Base-by-base conservation (phyloP, 2,113 vertebrate species). In the Paedocypris sp. region DNA sequence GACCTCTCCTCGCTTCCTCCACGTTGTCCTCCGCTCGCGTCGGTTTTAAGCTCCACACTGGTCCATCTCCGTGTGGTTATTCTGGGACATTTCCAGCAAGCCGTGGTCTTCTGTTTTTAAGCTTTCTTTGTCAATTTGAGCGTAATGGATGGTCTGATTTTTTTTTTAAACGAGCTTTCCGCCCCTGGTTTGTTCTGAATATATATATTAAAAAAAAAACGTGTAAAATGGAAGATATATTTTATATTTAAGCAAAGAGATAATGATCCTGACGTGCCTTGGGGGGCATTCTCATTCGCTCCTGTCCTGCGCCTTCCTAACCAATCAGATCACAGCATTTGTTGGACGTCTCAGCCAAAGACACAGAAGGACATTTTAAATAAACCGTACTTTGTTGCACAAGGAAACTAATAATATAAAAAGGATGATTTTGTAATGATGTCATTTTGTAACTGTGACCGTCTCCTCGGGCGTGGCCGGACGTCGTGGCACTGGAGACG, bases 1-100 rank as follows among this genome's bases (percentile, higher is more conserved):
- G 1, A 66, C 75, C 60, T 70, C 68, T 60, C 53, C 8, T 57
- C 47, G 1, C n/a, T 60, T 68, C 50, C 26, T 26, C 6, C 38
- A 36, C 43, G 16, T 59, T 33, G 9, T 18, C n/a, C 5, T 46
- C n/a, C 6, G 5, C 29, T 52, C 2, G 7, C 56, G 11, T n/a
- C 12, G 35, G n/a, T 10, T 12, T 51, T 46, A 4, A 18, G 41
- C 23, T 49, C 35, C 18, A 15, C 35, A 62, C 19, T 10, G n/a
- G 8, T 39, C 16, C 9, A 41, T 26, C 19, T n/a, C n/a, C n/a
- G 53, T 43, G 11, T 66, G 22, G 39, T 9, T 10, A 32, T 59
- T 52, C 13, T 28, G 57, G 56, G 43, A 47, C 25, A 35, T 18
- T 35, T 62, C 35, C 43, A 32, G 25, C 45, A 50, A 26, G 54